A percentile compares a stretch with the other conserved stretches of the same genome.
phyloP scores from a whole-genome alignment of 2,888 invertebrate species.

The Fissipunctia ypsillon region DNA sequence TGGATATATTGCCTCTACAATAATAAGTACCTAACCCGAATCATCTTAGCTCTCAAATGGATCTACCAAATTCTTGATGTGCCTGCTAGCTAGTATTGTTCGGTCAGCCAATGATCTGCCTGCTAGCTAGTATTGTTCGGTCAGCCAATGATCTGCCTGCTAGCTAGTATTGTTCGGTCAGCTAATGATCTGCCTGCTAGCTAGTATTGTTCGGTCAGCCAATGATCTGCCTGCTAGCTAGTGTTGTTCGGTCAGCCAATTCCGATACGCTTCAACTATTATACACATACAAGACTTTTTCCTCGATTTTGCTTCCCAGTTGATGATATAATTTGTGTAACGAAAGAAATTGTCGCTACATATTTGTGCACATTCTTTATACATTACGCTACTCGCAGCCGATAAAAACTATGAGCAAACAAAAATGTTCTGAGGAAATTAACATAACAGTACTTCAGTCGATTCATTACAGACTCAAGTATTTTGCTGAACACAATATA shows the following conservation, averaged over 20 bases:
- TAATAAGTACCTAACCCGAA: background rate
- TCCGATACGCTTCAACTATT: background rate
- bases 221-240: too few relatives aligned
- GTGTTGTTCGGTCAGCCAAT: background rate
- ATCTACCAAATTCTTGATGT: background rate
- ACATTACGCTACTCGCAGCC: conserved; percentile 2
- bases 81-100: too few relatives aligned
- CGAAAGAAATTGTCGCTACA: background rate
- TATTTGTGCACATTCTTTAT: conserved; percentile 24
- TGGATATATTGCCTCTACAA: background rate
- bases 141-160: too few relatives aligned
- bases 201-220: too few relatives aligned
- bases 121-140: too few relatives aligned
- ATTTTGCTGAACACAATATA: conserved; percentile 1
- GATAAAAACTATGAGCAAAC: conserved; percentile 46
- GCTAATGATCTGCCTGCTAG: too few relatives aligned
- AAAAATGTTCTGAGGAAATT: conserved; percentile 48
- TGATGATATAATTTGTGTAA: background rate
- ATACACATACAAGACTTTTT: too few relatives aligned
- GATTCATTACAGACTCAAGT: background rate
- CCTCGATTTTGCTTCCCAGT: background rate
- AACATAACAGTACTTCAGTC: conserved; percentile 13
- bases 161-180: too few relatives aligned
- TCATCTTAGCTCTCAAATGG: background rate
- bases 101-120: too few relatives aligned